These are phyloP conservation scores for Geococcyx californianus DNA, from an alignment of 2,113 vertebrate genomes.

Conservation along the genomic window DNA sequence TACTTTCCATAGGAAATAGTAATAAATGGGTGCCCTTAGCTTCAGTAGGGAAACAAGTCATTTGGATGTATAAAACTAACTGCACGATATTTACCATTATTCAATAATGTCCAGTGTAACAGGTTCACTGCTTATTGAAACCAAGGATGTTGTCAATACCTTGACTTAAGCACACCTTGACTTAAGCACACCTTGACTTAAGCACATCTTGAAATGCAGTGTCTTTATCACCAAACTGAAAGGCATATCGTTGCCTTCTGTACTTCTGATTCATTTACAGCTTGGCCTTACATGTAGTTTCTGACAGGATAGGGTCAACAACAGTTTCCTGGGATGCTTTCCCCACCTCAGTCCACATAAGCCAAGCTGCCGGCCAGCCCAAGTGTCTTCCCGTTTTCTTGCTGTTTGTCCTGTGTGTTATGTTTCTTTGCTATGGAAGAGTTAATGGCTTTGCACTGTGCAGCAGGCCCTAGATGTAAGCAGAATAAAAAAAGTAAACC, in stretches of 20 bases:
- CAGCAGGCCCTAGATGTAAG: neutral
- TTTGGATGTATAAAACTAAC: neutral
- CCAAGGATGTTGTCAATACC: neutral
- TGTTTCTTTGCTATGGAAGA: neutral
- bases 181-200: neutral
- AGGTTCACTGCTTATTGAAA: neutral
- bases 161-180: neutral
- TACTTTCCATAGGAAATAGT: neutral
- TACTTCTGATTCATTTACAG: neutral
- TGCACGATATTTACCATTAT: neutral
- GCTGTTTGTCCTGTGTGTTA: neutral
- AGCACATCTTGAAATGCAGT: too few species aligned
- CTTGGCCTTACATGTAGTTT: neutral
- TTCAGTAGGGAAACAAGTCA: neutral
- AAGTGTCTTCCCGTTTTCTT: neutral
- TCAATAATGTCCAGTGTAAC: neutral
- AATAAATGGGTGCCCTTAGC: neutral
- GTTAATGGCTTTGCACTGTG: neutral
- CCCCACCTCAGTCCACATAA: neutral
- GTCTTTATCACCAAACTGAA: neutral
- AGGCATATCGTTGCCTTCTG: neutral
- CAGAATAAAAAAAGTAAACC: neutral
- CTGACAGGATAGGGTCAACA: fast-evolving
- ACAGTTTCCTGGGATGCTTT: neutral
- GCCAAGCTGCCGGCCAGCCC: neutral